Evolutionary conservation across 2,113 vertebrate species (phyloP).

Genomic region (Cyphomyrus plagiostoma): DNA sequence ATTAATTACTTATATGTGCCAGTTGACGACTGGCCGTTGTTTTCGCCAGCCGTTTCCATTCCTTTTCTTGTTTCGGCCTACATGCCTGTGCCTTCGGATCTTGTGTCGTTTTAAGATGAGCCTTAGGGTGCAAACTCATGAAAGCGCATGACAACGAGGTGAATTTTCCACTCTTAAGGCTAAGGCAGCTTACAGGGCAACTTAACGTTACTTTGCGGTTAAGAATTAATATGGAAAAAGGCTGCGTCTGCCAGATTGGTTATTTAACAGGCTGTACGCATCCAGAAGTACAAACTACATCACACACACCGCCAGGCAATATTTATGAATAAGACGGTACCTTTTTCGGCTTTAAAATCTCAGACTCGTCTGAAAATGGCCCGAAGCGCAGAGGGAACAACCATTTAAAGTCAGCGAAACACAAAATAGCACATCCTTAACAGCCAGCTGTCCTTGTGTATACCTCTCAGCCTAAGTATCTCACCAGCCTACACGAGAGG

Average conservation of each 20-base stretch:
- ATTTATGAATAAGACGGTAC: not conserved
- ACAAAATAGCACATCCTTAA: not conserved
- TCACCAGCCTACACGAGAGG: not conserved
- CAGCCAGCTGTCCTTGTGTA: not conserved
- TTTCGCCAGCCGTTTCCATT: not conserved
- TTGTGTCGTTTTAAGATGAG: not conserved
- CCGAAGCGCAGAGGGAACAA: not conserved
- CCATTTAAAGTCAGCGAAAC: not conserved
- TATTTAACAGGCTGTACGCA: not conserved
- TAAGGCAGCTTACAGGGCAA: not conserved
- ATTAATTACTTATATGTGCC: not conserved
- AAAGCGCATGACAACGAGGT: not conserved
- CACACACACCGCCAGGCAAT: not conserved
- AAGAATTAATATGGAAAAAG: constrained; percentile 7
- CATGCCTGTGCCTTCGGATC: not conserved
- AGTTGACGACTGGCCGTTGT: not conserved
- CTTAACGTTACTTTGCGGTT: not conserved
- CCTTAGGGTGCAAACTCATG: not conserved
- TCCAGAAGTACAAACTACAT: not conserved
- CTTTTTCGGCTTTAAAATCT: not conserved
- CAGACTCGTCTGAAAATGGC: not conserved
- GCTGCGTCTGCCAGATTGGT: not conserved
- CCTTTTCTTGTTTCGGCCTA: not conserved
- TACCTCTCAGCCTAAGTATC: not conserved
- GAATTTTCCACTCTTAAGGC: not conserved